phyloP scores from a whole-genome alignment of 92 coral and sea anemone species.

The Umimayanthus chanpuru region DNA sequence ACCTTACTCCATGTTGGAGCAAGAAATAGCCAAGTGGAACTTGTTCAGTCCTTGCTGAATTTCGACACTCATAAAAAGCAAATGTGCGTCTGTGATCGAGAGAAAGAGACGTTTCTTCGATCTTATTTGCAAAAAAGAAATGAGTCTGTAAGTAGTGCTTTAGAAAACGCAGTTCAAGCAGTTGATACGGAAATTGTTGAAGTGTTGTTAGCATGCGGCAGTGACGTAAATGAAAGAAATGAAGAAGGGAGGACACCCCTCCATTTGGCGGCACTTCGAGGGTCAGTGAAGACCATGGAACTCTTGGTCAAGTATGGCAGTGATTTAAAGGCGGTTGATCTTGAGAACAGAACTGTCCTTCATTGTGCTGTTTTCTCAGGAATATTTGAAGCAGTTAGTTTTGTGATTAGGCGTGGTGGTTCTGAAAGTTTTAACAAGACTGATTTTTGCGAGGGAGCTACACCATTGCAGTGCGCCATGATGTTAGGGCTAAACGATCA shows the following conservation, averaged over 20 bases:
- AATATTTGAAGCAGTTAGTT: background rate
- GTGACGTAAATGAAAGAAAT: background rate
- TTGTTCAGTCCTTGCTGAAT: background rate
- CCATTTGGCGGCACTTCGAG: conserved; percentile 2
- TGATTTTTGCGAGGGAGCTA: background rate
- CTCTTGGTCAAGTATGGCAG: conserved; percentile 1
- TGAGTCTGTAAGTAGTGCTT: background rate
- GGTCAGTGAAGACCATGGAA: background rate
- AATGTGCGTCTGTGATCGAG: background rate
- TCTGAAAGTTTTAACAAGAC: background rate
- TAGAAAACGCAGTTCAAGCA: background rate
- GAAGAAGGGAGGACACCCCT: background rate
- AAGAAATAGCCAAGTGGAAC: background rate
- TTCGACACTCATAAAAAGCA: background rate
- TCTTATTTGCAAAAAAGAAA: background rate
- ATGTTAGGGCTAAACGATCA: background rate
- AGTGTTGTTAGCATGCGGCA: background rate
- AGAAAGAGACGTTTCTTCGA: background rate
- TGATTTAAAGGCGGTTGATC: conserved; percentile 12
- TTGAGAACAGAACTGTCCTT: conserved; percentile 3
- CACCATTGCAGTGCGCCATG: background rate
- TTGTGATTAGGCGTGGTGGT: background rate
- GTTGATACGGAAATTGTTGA: background rate
- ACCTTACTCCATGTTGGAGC: background rate
- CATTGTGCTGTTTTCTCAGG: conserved; percentile 11